Evolutionary conservation across 2,113 vertebrate species (phyloP), one percentile per base, ranked within the genome.

Genomic region (Lampris incognitus): DNA sequence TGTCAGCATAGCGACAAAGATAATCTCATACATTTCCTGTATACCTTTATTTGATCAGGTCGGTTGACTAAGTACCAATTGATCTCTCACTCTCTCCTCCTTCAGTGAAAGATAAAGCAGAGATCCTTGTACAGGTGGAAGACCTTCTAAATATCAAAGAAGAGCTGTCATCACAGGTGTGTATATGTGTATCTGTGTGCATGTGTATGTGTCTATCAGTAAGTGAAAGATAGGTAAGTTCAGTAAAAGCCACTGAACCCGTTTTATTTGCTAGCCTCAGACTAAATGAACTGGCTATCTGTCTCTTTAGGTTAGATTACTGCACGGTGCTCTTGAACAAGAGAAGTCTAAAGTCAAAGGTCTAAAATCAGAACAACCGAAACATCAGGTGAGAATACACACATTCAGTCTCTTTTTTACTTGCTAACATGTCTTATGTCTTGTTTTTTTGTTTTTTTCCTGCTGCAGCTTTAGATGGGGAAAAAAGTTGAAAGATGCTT

Each of bases 101-200:
- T 90, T 69, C 88, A 99, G 97, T 97, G 97, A 98, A 98, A 91
- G 96, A 97, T 86, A 98, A 99, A 94, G 96, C 96, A 79, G 97
- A 98, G 92, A 96, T 98, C 86, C 94, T 98, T 67, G 89, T 96
- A 72, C 96, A 97, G 78, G 95, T 96, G 73, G 95, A 97, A 81
- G 97, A 98, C 87, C 94, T 96, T 5, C 89, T 97, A 60, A 94
- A 94, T 83, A 97, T 97, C 85, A 98, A 97, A 94, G 96, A 97
- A 92, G 96, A 99, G 77, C 89, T 98, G 80, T 96, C 96, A 0
- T 87, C 94, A 85, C 95, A 98, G 96, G 97, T 97, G 86, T 85
- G 93, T 74, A 73, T 81, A n/a, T 40, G 10, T 63, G 39, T 9
- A 11, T 1, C 24, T 24, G 24, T 49, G 1, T 9, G 46, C 37